Base-by-base conservation (phyloP, 2,888 invertebrate species). In the Poecilobothrus nobilitatus region DNA sequence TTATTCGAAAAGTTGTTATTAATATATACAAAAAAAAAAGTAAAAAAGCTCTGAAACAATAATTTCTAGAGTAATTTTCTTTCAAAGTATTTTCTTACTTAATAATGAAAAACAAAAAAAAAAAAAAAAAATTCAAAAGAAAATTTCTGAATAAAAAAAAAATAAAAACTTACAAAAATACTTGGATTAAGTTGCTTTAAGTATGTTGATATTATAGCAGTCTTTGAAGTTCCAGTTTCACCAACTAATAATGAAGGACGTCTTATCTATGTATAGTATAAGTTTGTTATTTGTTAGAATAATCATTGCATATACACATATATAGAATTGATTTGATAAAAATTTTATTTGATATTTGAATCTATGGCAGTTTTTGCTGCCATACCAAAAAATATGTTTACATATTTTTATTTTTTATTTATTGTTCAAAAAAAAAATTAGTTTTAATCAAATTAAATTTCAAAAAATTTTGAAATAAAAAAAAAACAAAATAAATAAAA, bases 171-270 rank as follows among this genome's bases (percentile, higher is more conserved):
- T 77, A 91, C 91, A 80, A 86, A 90, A 80, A 84, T 83, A 41
- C 89, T 87, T 1, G 85, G 76, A 73, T 91, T 87, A 37, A 95
- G 78, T 70, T 87, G 87, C 65, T 89, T 84, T 66, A 95, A 82
- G 80, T 92, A 95, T 77, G 92, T 90, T 68, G 89, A 88, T 69
- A 94, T 90, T 66, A 94, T 92, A 0, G 95, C 94, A 0, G 95
- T 94, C 83, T 96, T 96, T 0, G 95, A 94, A 1, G 95, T 94
- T 9, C 95, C 95, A 0, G 94, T 93, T 75, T 95, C 95, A 0
- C 96, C 96, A 0, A 95, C 90, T 4, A 96, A 83, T 6, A 95
- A 83, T 0, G 94, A 89, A 0, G 96, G 95, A 65, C 90, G 85
- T 78, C 89, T 88, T 41, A 89, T 87, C 86, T 88, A 75, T 34